These are phyloP conservation scores for Steinernema khuongi DNA, from an alignment of 1,140 invertebrate species.

Conservation along the genomic window DNA sequence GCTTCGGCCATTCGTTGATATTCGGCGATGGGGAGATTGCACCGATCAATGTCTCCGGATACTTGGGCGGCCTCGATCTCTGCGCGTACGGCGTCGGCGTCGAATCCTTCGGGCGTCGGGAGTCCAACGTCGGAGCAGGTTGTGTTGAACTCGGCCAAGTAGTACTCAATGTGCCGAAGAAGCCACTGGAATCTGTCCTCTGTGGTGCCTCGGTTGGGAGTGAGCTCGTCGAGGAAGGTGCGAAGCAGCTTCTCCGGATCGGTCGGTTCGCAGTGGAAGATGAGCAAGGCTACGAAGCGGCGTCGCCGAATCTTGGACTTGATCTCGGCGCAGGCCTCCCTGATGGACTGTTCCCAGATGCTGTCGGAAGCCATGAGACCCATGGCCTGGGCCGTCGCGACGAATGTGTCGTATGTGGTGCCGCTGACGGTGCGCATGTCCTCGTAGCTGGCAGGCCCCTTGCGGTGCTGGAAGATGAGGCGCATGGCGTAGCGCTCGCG, in stretches of 20 bases:
- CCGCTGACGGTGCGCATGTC: background rate
- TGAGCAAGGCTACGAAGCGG: background rate
- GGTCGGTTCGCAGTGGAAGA: background rate
- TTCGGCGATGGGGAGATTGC: background rate
- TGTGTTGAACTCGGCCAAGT: background rate
- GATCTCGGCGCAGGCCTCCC: background rate
- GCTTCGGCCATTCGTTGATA: no score
- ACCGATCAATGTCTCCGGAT: background rate
- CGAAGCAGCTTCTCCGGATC: background rate
- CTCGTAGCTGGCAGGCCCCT: background rate
- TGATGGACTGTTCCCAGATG: background rate
- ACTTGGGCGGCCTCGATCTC: background rate
- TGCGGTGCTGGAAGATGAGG: background rate
- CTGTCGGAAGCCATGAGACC: constrained; percentile 1
- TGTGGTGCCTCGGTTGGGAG: background rate
- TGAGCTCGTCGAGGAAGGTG: background rate
- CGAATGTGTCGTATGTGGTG: background rate
- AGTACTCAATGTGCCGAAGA: background rate
- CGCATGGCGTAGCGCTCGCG: background rate
- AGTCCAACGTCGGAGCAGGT: background rate
- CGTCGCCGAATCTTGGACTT: background rate
- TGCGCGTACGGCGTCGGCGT: background rate
- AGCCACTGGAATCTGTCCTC: background rate
- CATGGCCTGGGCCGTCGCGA: background rate
- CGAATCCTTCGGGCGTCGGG: background rate